phyloP scores from a whole-genome alignment of 2,797 vertebrate species.

The Perodicticus potto region DNA sequence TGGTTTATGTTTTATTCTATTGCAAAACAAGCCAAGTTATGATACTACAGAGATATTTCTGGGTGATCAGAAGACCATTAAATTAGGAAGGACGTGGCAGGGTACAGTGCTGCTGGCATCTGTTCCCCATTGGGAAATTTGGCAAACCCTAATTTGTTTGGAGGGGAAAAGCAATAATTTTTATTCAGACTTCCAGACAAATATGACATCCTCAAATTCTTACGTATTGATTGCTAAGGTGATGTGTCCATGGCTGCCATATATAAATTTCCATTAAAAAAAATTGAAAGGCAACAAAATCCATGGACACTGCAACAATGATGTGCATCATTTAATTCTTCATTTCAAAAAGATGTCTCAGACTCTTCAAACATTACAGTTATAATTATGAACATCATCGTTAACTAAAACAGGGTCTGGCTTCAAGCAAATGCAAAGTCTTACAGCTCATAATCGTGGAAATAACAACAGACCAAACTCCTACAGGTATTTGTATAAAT shows the following conservation, averaged over 20 bases:
- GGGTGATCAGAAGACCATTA: neutral
- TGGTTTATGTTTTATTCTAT: neutral
- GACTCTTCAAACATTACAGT: neutral
- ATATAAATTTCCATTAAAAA: neutral
- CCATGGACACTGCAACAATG: neutral
- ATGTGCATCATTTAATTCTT: neutral
- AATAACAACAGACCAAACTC: neutral
- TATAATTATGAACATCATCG: neutral
- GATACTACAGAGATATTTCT: neutral
- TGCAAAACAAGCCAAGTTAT: neutral
- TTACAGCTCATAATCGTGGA: neutral
- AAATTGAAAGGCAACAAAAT: conserved; percentile 34
- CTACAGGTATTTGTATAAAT: neutral
- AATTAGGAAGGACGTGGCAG: neutral
- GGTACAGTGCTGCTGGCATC: neutral
- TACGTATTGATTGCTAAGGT: neutral
- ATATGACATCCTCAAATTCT: neutral
- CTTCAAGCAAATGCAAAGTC: neutral
- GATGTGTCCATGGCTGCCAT: neutral
- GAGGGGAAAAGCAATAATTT: neutral
- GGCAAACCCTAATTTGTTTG: neutral
- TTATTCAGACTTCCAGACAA: neutral
- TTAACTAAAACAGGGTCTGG: neutral
- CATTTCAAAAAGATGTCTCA: neutral
- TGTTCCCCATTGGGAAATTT: neutral